Evolutionary conservation across 2,113 vertebrate genomes (phyloP), one percentile per base, ranked within the genome.

Genomic region (Rhinopomastus cyanomelas): DNA sequence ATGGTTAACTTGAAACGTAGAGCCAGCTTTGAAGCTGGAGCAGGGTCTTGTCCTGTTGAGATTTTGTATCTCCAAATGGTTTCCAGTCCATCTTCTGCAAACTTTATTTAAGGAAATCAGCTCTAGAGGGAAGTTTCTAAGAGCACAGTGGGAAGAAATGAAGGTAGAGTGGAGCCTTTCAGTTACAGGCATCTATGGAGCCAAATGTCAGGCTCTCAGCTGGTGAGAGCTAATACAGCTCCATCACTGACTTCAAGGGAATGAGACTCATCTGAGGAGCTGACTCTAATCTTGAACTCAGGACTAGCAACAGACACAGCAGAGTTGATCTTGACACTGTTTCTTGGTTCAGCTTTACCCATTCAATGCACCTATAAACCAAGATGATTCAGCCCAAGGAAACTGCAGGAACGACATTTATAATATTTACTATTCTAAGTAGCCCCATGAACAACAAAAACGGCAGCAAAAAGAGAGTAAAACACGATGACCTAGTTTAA

Each of bases 401-500:
- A 91, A 79, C 0, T 48, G 27, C 39, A 91, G 49, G 44, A 64
- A 77, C 34, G 60, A 42, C 19, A 9, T 69, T 79, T 55, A 75
- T 59, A 27, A 25, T 73, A 84, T 94, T 93, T 93, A 56, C 1
- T 2, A 6, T 48, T 83, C 60, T 83, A 64, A 78, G 53, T 67
- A 78, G 46, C 49, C 27, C 22, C 59, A 26, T 16, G 57, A 64
- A 56, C 15, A 17, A 26, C 20, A 36, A 30, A 48, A 29, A 30
- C 39, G 15, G 39, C 39, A 42, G 39, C 39, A 17, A 32, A 1
- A 23, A 53, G 2, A 4, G 39, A 39, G 51, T 76, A 87, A 88
- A 94, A 88, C 25, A 86, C 65, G 60, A 74, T 57, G 48, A 69
- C 64, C 83, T 88, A 74, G n/a, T 90, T 90, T 78, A 76, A 86